Conservation (phyloP, 2,888 invertebrate genomes). For the Linnaemya vulpina region DNA sequence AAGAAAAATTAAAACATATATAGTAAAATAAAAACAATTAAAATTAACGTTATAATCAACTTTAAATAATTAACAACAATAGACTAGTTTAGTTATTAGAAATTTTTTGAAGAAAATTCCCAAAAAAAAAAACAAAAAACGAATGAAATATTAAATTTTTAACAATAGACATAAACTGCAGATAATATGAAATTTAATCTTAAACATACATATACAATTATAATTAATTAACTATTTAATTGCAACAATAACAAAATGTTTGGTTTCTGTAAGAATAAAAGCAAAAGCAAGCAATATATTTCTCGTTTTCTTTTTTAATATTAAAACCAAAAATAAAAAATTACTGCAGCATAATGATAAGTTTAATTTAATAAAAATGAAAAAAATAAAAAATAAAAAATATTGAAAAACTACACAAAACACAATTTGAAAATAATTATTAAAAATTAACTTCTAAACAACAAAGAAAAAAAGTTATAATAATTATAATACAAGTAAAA, state of each 20-base stretch:
- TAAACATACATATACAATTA: slow-evolving; percentile 5
- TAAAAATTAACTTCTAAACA: neutral
- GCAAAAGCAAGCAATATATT: slow-evolving; percentile 64
- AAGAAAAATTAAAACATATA: neutral
- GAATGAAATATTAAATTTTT: slow-evolving; percentile 41
- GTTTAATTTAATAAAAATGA: slow-evolving; percentile 34
- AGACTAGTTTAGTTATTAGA: slow-evolving; percentile 72
- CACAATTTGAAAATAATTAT: slow-evolving; percentile 1
- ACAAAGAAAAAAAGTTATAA: neutral
- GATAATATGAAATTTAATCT: slow-evolving; percentile 13
- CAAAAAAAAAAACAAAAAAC: neutral
- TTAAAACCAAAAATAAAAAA: neutral
- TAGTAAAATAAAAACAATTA: slow-evolving; percentile 13
- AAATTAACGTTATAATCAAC: slow-evolving; percentile 56
- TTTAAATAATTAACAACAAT: slow-evolving; percentile 61
- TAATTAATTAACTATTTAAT: slow-evolving; percentile 19
- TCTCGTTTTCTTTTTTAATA: slow-evolving; percentile 50
- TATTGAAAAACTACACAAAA: slow-evolving; percentile 1
- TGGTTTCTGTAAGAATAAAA: slow-evolving; percentile 66
- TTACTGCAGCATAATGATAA: slow-evolving; percentile 51
- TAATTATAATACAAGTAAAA: no score
- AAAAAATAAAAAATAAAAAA: slow-evolving; percentile 19
- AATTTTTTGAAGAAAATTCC: slow-evolving; percentile 59
- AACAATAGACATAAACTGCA: slow-evolving; percentile 39
- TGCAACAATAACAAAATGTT: slow-evolving; percentile 41